phyloP scores from a whole-genome alignment of 2,113 vertebrate genomes.

The Plectropomus leopardus region DNA sequence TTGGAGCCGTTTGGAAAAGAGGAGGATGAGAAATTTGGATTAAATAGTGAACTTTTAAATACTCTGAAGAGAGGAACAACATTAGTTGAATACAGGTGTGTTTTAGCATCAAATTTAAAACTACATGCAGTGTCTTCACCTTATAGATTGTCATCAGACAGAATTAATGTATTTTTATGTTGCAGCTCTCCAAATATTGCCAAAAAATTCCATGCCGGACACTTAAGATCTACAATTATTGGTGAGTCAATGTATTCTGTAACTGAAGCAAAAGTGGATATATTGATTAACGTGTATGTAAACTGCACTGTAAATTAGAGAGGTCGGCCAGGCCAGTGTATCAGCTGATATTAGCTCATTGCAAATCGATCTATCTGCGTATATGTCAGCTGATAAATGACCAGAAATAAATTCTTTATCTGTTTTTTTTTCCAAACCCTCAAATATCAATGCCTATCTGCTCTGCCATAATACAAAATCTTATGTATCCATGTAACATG shows the following conservation, averaged over 20 bases:
- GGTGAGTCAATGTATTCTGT: slow-evolving; percentile 84
- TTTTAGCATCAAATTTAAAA: too few relatives aligned
- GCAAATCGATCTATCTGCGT: background rate
- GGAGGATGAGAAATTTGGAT: slow-evolving; percentile 86
- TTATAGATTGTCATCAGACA: background rate
- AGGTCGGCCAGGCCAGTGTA: too few relatives aligned
- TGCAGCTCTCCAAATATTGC: slow-evolving; percentile 97
- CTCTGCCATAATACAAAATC: too few relatives aligned
- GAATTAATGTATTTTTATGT: slow-evolving; percentile 17
- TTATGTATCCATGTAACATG: too few relatives aligned
- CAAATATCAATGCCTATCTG: too few relatives aligned
- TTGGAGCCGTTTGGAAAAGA: slow-evolving; percentile 87
- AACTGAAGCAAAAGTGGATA: slow-evolving; percentile 2
- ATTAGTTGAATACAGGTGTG: slow-evolving; percentile 94
- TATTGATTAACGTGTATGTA: too few relatives aligned
- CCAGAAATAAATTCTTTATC: too few relatives aligned
- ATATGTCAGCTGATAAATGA: background rate
- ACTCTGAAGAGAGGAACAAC: slow-evolving; percentile 81
- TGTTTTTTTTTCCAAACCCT: too few relatives aligned
- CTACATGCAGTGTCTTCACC: background rate
- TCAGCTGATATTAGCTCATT: background rate
- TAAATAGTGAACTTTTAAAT: slow-evolving; percentile 91
- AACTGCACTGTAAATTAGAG: too few relatives aligned
- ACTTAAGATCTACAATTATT: slow-evolving; percentile 95
- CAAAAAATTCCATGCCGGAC: slow-evolving; percentile 97